phyloP scores from a whole-genome alignment of 2,113 vertebrate species.

The Pedetes capensis region DNA sequence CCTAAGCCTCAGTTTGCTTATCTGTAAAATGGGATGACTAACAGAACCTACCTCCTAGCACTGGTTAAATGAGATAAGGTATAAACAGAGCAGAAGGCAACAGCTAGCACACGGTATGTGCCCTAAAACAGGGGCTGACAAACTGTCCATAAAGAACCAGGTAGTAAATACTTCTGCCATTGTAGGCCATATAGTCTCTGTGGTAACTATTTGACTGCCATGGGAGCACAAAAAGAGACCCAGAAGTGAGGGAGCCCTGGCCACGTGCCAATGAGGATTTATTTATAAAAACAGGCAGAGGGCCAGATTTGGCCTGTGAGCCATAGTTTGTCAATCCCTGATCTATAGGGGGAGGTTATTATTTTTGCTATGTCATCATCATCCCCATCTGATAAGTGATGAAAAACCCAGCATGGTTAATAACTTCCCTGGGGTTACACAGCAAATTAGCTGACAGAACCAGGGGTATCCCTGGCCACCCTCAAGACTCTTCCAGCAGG shows the following conservation, averaged over 20 bases:
- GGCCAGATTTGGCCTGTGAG: neutral
- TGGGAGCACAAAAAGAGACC: neutral
- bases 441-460: neutral
- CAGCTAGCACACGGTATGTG: neutral
- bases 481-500: neutral
- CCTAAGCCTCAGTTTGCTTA: neutral
- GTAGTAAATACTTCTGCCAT: neutral
- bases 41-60: neutral
- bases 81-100: neutral
- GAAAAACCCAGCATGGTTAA: neutral
- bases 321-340: neutral
- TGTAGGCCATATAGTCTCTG: neutral
- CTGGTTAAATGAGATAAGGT: neutral
- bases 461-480: neutral
- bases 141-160: neutral
- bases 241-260: rapidly evolving
- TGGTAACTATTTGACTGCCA: neutral
- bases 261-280: neutral
- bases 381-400: neutral
- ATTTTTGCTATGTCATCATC: neutral
- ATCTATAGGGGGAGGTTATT: neutral
- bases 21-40: neutral
- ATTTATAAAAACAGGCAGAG: neutral
- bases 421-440: neutral
- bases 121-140: neutral